Evolutionary conservation across 2,113 vertebrate species (phyloP), one percentile per base, ranked within the genome.

Genomic region (Pleuronectes platessa): DNA sequence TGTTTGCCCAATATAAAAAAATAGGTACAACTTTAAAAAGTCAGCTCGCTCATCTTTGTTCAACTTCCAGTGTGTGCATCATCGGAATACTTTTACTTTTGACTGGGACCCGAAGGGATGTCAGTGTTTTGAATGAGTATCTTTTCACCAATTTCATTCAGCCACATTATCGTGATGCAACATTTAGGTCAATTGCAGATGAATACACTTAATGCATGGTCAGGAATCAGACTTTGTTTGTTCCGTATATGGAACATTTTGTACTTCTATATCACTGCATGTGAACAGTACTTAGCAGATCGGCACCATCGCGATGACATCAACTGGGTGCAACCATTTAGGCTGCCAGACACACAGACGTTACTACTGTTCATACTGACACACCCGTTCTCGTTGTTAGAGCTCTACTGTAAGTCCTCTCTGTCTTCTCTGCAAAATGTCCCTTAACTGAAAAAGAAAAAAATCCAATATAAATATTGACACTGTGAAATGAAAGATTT

Each of bases 291-390:
- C 62, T 85, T 82, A 79, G 82, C 80, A 87, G 69, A 87, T 71
- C 74, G 76, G 49, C 45, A 63, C 26, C 54, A 81, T 37, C 78
- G 76, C 78, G 20, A 89, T 92, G 90, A 92, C 86, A 81, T 90
- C 90, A 92, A 51, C 82, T 90, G 88, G 91, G 91, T 85, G 91
- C 85, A 78, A 90, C 90, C 85, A 74, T 37, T 79, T 55, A 66
- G 61, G 69, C 81, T 90, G 86, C 91, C 89, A 90, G 78, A 81
- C 24, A 67, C 71, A 76, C 86, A 90, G 71, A 90, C 85, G 78
- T 88, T 89, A 86, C 91, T 91, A 91, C 88, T 90, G 89, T 90
- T 88, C 79, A 71, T 40, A 77, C 71, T 27, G 79, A 89, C 84
- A 82, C 84, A 82, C 75, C 82, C 81, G 1, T 54, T 47, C 45